These are phyloP conservation scores for Amniataba percoides DNA, from an alignment of 2,797 vertebrate genomes.

Conservation along the genomic window DNA sequence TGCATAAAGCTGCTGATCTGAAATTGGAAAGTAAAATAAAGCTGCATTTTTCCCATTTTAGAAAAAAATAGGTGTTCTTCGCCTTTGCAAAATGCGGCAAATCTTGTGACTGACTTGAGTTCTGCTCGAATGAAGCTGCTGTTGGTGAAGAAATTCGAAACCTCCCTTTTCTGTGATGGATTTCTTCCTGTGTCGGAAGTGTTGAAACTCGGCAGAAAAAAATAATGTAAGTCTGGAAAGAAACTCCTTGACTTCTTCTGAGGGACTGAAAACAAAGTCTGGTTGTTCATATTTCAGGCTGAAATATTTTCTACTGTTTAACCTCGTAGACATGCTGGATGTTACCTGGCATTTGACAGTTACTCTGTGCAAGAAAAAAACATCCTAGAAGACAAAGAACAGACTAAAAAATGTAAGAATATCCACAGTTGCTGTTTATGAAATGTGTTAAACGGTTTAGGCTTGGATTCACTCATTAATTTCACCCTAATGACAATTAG, in stretches of 20 bases:
- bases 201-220: conserved; percentile 1
- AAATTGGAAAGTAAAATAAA: background rate
- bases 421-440: background rate
- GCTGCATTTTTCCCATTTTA: background rate
- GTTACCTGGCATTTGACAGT: background rate
- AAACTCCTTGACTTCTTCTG: background rate
- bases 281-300: background rate
- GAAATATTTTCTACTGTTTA: background rate
- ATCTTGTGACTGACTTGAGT: conserved; percentile 3
- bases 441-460: background rate
- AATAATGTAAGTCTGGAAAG: background rate
- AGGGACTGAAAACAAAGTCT: background rate
- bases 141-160: conserved; percentile 8
- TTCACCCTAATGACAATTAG: background rate
- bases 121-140: conserved; percentile 6
- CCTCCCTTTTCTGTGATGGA: conserved; percentile 12
- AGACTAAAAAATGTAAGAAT: background rate
- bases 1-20: background rate
- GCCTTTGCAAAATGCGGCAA: conserved; percentile 10
- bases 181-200: background rate
- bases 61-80: conserved; percentile 1
- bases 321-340: background rate
- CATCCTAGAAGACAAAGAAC: background rate
- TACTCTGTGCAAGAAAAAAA: background rate
- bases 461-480: background rate